A percentile compares a stretch with the other conserved stretches of the same genome.
phyloP scores from a whole-genome alignment of 2,888 invertebrate genomes.

The Sarcophaga rosellei region DNA sequence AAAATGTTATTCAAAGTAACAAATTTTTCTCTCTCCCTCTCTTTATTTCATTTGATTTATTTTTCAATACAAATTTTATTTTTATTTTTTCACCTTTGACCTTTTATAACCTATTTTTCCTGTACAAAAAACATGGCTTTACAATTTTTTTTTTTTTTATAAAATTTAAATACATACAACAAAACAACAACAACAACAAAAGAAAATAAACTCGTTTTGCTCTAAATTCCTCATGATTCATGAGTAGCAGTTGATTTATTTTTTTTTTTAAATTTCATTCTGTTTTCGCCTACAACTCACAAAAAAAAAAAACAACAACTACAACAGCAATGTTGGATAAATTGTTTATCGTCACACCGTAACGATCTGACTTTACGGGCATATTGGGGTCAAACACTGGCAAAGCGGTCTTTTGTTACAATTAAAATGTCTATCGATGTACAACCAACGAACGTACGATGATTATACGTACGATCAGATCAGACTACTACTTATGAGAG shows the following conservation, averaged over 20 bases:
- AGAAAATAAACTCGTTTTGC: conserved; percentile 61
- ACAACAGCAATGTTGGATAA: conserved; percentile 1
- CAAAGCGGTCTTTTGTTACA: conserved; percentile 59
- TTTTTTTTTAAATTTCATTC: conserved; percentile 20
- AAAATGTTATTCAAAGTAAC: too few species aligned
- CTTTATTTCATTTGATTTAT: neutral
- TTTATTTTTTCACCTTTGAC: neutral
- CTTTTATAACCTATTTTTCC: neutral
- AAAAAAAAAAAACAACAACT: neutral
- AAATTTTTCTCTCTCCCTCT: too few species aligned
- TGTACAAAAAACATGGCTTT: neutral
- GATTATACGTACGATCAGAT: neutral
- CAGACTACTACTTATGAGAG: neutral
- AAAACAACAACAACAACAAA: neutral
- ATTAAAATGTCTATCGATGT: conserved; percentile 35
- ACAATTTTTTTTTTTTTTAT: too few species aligned
- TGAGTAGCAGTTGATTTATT: conserved; percentile 36
- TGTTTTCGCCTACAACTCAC: neutral
- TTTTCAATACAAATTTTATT: neutral
- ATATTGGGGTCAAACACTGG: conserved; percentile 65
- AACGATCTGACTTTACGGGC: neutral
- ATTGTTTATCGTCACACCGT: neutral
- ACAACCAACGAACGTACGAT: neutral
- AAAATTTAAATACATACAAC: neutral
- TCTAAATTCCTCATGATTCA: conserved; percentile 69